A percentile compares a stretch with the other conserved stretches of the same genome.
phyloP scores from a whole-genome alignment of 2,113 vertebrate species.

The Dicaeum eximium region DNA sequence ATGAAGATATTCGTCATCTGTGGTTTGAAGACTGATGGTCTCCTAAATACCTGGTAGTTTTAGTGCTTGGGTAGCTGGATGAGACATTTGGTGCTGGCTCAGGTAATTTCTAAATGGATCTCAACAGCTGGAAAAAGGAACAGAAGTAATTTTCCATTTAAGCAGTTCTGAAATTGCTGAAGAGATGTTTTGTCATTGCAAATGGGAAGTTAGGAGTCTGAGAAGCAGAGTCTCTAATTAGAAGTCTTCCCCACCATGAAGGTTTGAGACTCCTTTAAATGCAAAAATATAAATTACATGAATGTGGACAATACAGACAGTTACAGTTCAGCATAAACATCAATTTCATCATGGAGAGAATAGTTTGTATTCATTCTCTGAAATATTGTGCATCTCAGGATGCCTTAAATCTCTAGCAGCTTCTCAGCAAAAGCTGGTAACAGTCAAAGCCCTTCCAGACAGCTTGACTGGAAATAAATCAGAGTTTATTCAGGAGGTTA shows the following conservation, averaged over 20 bases:
- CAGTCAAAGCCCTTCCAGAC: neutral
- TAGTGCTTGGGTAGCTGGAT: neutral
- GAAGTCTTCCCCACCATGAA: neutral
- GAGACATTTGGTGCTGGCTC: constrained; percentile 5
- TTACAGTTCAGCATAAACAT: neutral
- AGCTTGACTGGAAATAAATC: neutral
- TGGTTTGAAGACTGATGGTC: neutral
- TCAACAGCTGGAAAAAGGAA: constrained; percentile 24
- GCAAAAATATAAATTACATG: neutral
- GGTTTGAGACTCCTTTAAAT: neutral
- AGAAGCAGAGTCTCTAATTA: neutral
- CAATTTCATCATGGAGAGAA: neutral
- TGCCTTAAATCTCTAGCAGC: neutral
- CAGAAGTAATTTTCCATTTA: constrained; percentile 30
- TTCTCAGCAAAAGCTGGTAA: neutral
- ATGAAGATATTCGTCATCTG: neutral
- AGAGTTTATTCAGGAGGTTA: neutral
- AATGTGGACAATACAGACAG: neutral
- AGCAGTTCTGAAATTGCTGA: neutral
- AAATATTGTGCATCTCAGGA: neutral
- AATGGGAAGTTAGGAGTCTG: neutral
- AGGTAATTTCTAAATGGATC: neutral
- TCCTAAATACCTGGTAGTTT: neutral
- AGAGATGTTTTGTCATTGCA: neutral
- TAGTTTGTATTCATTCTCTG: neutral